Evolutionary conservation across 2,888 invertebrate genomes (phyloP), one percentile per base, ranked within the genome.

Genomic region (Dascillus cervinus): DNA sequence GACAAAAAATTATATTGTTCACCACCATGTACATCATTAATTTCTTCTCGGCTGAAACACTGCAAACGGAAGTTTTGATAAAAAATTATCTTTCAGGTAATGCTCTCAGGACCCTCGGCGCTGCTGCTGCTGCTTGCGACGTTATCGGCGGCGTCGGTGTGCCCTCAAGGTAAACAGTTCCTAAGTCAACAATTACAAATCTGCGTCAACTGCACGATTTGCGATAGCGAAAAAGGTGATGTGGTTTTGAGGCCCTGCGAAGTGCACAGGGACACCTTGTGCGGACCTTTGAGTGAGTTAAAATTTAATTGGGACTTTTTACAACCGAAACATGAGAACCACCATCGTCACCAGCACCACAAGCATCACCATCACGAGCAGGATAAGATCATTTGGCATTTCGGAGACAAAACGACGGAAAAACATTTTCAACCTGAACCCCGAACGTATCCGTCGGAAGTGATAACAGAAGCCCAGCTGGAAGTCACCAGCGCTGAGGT

Each of bases 221-320:
- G 85, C 65, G 75, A 77, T 48, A 41, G 26, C 15, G 39, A 40
- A 10, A 58, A 61, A 36, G 71, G 70, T 32, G 62, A 60, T 33
- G 75, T 82, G 39, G 81, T 83, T 22, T 60, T 79, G 40, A 71
- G 77, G 31, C 84, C 85, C 32, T 86, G 85, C 64, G 80, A 81
- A 52, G 65, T 78, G 37, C 80, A 85, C 66, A 71, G 77, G 39
- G 82, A 86, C 64, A 81, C 85, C 22, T 68, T 78, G 46, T 86
- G 86, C 64, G 81, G 79, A 21, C 74, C 80, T 2, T 66, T 82
- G 22, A 71, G 74, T 44, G 76, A 79, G 50, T 66, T 82, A 44
- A 30, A 47, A 23, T 33, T 41, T 11, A 38, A 45, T 22, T 41
- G 46, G 46, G 41, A 33, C 14, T 37, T 34, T 24, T 35, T 29